Conservation (phyloP, 2,888 invertebrate genomes). For the Caenorhabditis angaria region DNA sequence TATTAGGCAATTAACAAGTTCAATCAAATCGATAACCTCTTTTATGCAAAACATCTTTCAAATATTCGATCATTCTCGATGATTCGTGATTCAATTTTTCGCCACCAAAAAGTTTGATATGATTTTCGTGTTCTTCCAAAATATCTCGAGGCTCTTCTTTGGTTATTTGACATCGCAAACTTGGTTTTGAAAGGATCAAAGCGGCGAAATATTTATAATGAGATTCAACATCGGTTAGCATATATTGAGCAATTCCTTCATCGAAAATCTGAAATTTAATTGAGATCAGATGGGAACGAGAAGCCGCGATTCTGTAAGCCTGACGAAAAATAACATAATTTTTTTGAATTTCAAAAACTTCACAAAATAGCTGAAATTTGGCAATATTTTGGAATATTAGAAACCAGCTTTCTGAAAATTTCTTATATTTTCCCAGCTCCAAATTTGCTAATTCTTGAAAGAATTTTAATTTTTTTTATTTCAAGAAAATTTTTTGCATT, state of each 20-base stretch:
- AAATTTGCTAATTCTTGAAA: no score
- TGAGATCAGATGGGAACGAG: no score
- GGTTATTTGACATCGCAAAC: conserved; percentile 57
- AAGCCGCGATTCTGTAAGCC: no score
- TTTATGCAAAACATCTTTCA: conserved; percentile 49
- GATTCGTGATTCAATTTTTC: conserved; percentile 27
- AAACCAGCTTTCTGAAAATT: no score
- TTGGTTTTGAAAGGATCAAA: conserved; percentile 56
- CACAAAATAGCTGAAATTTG: no score
- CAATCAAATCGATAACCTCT: conserved; percentile 55
- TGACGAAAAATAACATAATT: no score
- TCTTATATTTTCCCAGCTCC: no score
- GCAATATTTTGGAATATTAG: no score
- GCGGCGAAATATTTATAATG: conserved; percentile 68
- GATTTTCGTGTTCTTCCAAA: conserved; percentile 56
- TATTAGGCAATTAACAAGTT: no score
- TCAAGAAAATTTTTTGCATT: no score
- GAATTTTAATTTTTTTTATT: no score
- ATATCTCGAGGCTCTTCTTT: conserved; percentile 60
- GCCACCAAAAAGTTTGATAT: conserved; percentile 37
- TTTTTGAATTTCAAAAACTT: no score
- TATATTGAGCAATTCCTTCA: conserved; percentile 70
- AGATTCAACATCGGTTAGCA: conserved; percentile 62
- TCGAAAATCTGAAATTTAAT: conserved; percentile 58
- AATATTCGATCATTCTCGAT: conserved; percentile 35